Base-by-base conservation (phyloP, 2,113 vertebrate species). In the Eurystomus gularis region DNA sequence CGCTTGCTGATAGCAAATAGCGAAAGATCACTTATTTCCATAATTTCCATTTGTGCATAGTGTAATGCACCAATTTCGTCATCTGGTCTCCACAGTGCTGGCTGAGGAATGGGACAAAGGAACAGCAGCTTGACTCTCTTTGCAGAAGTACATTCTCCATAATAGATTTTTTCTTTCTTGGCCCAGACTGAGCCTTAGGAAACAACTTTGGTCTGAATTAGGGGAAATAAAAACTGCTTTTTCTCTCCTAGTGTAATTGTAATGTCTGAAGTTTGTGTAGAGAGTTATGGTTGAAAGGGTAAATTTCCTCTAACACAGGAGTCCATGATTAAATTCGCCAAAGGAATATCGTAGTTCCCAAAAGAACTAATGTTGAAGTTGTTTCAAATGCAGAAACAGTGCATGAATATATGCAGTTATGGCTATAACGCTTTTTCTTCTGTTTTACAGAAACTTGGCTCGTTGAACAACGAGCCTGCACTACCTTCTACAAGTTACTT, bases 401-500 rank as follows among this genome's bases (percentile, higher is more conserved):
- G 2, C 23, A 25, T 48, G 11, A 58, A 16, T 72, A 5, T 7
- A 35, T 62, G 15, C 25, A 37, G 4, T 17, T 55, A 9, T 66
- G 33, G 4, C 40, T 93, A 4, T 72, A 88, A 85, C 11, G 2
- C 14, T 95, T 78, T 29, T 3, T 88, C 70, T 71, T 80, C 58
- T 94, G 17, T 94, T 66, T 93, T 85, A 52, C 97, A 99, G 99
- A 99, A 99, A 99, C 98, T 99, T 19, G 99, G 99, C 91, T 97
- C 99, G 0, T 93, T 99, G 93, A 99, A 98, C 97, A 99, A 93
- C 17, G 99, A 99, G 96, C 99, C 99, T 29, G 98, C 98, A 8
- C 98, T 99, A 69, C 99, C 99, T 3, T 99, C 99, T n/a, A 99
- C 99, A 11, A 99, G 99, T 94, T 99, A 99, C 62, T 96, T 99